Percentiles rank a stretch among this genome's conserved stretches.
Evolutionary conservation across 2,113 vertebrate genomes (phyloP).

Genomic region (Octodon degus): DNA sequence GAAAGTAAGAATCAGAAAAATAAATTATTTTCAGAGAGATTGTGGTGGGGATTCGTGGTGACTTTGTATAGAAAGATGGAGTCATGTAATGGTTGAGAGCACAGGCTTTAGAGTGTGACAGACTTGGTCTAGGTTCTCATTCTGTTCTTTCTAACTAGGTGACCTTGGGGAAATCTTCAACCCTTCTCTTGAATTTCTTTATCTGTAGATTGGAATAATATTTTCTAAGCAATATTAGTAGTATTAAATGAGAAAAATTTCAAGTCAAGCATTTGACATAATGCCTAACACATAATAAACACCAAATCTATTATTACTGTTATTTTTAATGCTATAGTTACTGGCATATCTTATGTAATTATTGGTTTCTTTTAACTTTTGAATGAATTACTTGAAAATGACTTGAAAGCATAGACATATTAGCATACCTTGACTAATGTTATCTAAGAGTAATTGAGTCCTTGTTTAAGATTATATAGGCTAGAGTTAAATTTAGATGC

Average conservation of each 20-base stretch:
- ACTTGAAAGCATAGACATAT: neutral
- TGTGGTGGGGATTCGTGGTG: slow-evolving; percentile 21
- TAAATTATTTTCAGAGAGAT: slow-evolving; percentile 53
- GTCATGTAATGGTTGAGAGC: neutral
- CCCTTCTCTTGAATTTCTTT: slow-evolving; percentile 59
- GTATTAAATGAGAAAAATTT: neutral
- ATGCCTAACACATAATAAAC: slow-evolving; percentile 14
- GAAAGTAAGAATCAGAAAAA: slow-evolving; percentile 63
- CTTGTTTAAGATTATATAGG: slow-evolving; percentile 37
- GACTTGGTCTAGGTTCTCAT: neutral
- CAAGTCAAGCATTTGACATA: slow-evolving; percentile 56
- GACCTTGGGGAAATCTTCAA: neutral
- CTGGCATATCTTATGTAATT: slow-evolving; percentile 17
- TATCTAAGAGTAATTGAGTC: slow-evolving; percentile 5
- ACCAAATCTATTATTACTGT: neutral
- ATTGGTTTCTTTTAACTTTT: neutral
- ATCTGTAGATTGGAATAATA: slow-evolving; percentile 35
- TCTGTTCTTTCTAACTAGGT: slow-evolving; percentile 17
- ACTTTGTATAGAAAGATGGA: slow-evolving; percentile 11
- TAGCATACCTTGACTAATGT: slow-evolving; percentile 19
- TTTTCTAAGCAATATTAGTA: slow-evolving; percentile 28
- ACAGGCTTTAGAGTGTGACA: neutral
- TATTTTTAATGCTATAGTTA: slow-evolving; percentile 35
- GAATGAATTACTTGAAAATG: slow-evolving; percentile 49
- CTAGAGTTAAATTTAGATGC: slow-evolving; percentile 39